phyloP scores from a whole-genome alignment of 2,113 vertebrate species.

The Zosterops hypoxanthus region DNA sequence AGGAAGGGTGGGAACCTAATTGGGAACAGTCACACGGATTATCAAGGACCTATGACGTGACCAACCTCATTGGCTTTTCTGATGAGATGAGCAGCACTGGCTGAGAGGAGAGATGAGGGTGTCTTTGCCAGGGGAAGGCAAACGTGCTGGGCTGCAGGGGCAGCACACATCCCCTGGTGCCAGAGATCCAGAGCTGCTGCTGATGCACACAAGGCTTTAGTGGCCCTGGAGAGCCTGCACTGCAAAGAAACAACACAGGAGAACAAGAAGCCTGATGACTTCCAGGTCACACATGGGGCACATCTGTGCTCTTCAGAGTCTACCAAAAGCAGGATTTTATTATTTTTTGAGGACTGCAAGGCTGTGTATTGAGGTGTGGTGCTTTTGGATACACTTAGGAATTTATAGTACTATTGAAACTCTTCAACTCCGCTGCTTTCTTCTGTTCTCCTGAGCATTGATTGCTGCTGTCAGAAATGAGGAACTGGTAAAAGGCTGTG shows the following conservation, averaged over 20 bases:
- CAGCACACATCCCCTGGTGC: not conserved
- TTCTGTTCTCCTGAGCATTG: not conserved
- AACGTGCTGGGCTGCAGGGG: not conserved
- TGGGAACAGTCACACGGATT: not conserved
- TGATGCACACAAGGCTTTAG: accelerated
- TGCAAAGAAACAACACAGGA: not conserved
- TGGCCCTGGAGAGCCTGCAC: not conserved
- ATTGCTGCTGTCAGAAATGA: not conserved
- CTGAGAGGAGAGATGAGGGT: not conserved
- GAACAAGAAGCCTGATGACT: not conserved
- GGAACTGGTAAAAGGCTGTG: not conserved
- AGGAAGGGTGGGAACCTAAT: not conserved
- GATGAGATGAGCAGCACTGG: not conserved
- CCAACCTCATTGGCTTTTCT: not conserved
- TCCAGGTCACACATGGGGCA: not conserved
- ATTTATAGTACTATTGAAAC: not conserved
- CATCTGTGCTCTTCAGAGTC: not conserved
- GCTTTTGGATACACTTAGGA: not conserved
- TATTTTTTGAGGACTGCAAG: not conserved
- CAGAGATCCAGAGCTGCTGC: not conserved
- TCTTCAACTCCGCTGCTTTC: not conserved
- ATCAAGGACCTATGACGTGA: not conserved
- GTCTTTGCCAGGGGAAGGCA: not conserved
- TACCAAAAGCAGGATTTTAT: not conserved
- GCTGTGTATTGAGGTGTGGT: not conserved